phyloP scores from a whole-genome alignment of 2,113 vertebrate genomes.

The Archocentrus centrarchus region DNA sequence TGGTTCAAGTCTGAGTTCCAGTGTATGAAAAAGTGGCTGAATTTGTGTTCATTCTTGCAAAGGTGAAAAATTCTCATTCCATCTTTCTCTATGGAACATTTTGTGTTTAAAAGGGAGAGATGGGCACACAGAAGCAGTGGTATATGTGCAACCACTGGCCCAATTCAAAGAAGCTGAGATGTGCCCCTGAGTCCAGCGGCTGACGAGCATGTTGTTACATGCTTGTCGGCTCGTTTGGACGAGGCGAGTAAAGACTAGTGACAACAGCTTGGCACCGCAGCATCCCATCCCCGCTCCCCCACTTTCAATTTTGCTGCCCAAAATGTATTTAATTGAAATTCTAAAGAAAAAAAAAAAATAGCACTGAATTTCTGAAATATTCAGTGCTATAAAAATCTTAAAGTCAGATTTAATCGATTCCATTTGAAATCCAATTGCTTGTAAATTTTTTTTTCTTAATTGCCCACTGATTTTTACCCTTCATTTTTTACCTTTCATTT shows the following conservation, averaged over 20 bases:
- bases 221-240: conserved; percentile 36
- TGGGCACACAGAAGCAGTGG: background rate
- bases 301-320: background rate
- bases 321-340: conserved; percentile 17
- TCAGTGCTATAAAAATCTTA: background rate
- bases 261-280: conserved; percentile 69
- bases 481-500: background rate
- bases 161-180: conserved; percentile 18
- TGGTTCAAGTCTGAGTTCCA: background rate
- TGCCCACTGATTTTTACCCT: background rate
- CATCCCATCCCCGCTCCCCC: background rate
- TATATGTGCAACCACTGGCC: conserved; percentile 30
- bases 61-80: background rate
- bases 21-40: background rate
- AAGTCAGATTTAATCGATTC: conserved; percentile 3
- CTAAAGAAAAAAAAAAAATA: background rate
- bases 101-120: background rate
- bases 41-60: background rate
- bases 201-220: conserved; percentile 46
- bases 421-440: background rate
- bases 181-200: conserved; percentile 32
- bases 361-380: conserved; percentile 8
- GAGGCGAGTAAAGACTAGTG: conserved; percentile 57
- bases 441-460: background rate
- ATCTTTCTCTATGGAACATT: background rate